phyloP scores from a whole-genome alignment of 2,797 vertebrate genomes.

The Lagorchestes hirsutus region DNA sequence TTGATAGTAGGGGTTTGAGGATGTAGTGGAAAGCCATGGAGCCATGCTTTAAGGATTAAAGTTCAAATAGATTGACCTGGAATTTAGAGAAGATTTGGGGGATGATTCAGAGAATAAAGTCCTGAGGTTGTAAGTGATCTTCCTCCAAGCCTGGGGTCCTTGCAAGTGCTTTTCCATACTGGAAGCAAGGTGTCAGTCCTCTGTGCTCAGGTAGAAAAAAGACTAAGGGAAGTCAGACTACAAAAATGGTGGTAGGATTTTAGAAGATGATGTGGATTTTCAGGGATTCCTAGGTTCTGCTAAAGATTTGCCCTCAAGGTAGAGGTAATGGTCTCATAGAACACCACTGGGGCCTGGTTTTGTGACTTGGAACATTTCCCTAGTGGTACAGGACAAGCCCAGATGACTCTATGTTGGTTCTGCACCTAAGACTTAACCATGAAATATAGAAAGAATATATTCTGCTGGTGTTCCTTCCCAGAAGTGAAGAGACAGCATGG shows the following conservation, averaged over 20 bases:
- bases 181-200: not conserved
- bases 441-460: not conserved
- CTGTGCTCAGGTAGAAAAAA: conserved; percentile 30
- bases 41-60: not conserved
- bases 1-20: not conserved
- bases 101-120: not conserved
- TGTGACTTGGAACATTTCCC: not conserved
- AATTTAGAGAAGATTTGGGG: conserved; percentile 16
- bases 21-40: not conserved
- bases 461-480: not conserved
- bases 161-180: conserved; percentile 16
- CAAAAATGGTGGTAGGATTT: not conserved
- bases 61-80: not conserved
- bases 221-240: conserved; percentile 22
- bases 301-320: not conserved
- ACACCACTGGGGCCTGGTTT: rapidly evolving
- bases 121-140: not conserved
- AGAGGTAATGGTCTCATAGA: not conserved
- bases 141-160: not conserved
- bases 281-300: not conserved
- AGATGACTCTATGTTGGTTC: not conserved
- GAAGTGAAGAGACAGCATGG: not conserved
- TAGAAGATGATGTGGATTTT: not conserved
- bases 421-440: not conserved
- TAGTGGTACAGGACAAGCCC: not conserved